phyloP scores from a whole-genome alignment of 2,113 vertebrate genomes.

The Chaetops frenatus region DNA sequence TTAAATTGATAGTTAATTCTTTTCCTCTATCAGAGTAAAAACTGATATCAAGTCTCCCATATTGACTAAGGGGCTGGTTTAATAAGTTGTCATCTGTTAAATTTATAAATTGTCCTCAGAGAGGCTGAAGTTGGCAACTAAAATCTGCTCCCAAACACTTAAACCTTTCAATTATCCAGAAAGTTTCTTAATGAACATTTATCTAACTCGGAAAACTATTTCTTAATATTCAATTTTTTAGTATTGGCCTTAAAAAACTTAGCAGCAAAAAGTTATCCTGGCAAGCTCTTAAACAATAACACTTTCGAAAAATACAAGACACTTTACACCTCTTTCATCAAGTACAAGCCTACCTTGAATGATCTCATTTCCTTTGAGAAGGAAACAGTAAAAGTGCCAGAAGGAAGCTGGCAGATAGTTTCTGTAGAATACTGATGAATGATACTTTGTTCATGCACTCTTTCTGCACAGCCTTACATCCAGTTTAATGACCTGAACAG shows the following conservation, averaged over 20 bases:
- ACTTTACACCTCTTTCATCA: background rate
- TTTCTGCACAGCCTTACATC: background rate
- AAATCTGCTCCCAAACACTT: background rate
- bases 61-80: background rate
- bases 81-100: background rate
- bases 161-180: background rate
- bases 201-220: background rate
- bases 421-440: background rate
- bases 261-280: background rate
- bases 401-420: background rate
- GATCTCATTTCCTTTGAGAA: background rate
- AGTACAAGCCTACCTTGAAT: background rate
- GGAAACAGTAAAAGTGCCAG: background rate
- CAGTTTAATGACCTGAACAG: background rate
- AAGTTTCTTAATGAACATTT: background rate
- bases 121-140: background rate
- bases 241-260: background rate
- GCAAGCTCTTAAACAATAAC: background rate
- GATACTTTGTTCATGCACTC: background rate
- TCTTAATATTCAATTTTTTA: background rate
- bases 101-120: background rate
- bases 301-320: background rate
- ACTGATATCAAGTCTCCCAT: background rate
- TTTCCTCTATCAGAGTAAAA: background rate
- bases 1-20: background rate